Base-by-base conservation (phyloP, 2,113 vertebrate species). In the Scortum barcoo region DNA sequence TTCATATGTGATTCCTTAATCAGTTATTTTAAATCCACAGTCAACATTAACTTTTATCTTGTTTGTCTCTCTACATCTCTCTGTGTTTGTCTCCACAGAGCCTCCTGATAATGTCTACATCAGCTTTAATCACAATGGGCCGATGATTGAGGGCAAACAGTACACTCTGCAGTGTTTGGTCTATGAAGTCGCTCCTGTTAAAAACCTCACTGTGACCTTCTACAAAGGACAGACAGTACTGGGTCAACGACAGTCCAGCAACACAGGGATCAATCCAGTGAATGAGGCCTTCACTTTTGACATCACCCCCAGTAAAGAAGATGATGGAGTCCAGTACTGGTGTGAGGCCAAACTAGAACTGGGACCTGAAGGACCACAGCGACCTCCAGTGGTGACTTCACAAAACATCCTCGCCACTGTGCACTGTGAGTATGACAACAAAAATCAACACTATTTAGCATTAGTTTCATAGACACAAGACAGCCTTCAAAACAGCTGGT, bases 91-190 rank as follows among this genome's bases (percentile, higher is more conserved):
- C 48, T 65, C 50, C 61, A 16, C 88, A 95, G 93, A 91, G 36
- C 53, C 28, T 84, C 92, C 94, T 69, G 11, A 84, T 28, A 57
- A 3, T 1, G 90, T 94, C 8, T 72, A 81, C 30, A 1, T 92
- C 65, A 67, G 71, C 30, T 44, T 84, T 22, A n/a, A 67, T n/a
- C 80, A 76, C 48, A 10, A 28, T 19, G 89, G 67, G 16, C 72
- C 86, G n/a, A 22, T 91, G 77, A 2, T 48, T 0, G 90, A 88
- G 62, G 86, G 72, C 0, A 0, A 57, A 0, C 28, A 65, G 38
- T 72, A 91, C 74, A 68, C 24, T 1, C 54, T 96, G 78, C 3
- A 4, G 70, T 96, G 96, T 75, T 24, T 28, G 1, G 90, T 96
- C 16, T 0, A 1, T 0, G 10, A 75, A 0, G 91, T 89, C 0